Conservation (phyloP, 2,888 invertebrate genomes). For the Mythimna albipuncta region DNA sequence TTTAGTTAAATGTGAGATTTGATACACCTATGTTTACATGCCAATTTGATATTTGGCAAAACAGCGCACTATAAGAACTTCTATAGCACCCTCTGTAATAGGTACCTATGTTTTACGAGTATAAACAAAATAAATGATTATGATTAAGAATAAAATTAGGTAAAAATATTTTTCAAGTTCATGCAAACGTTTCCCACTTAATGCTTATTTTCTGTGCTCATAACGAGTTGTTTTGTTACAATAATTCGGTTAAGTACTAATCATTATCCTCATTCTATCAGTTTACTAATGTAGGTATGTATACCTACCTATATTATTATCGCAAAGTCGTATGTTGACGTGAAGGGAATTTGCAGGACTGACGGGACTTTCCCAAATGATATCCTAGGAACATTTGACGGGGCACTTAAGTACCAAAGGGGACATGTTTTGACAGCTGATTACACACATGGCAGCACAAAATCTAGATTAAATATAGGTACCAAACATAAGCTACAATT, state of each 20-base stretch:
- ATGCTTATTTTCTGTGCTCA: not conserved
- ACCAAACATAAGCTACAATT: not conserved
- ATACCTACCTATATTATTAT: not conserved
- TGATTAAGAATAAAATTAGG: too few relatives aligned
- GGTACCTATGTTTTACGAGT: too few relatives aligned
- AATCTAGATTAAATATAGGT: not conserved
- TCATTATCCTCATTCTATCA: not conserved
- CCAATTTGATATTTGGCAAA: too few relatives aligned
- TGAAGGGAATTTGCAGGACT: not conserved
- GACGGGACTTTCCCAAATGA: slow-evolving; percentile 36
- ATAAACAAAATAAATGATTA: too few relatives aligned
- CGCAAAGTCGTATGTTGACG: not conserved
- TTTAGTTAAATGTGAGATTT: too few relatives aligned
- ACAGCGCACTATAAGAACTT: too few relatives aligned
- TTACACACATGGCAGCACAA: not conserved
- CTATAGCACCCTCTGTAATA: too few relatives aligned
- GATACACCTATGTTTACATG: too few relatives aligned
- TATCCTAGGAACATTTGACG: not conserved
- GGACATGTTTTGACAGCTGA: not conserved
- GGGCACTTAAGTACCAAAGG: not conserved
- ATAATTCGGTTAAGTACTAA: not conserved
- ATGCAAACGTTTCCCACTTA: not conserved
- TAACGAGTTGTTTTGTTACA: not conserved
- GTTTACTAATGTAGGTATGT: not conserved
- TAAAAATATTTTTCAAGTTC: not conserved